Percentiles rank a stretch among this genome's conserved stretches.
phyloP scores from a whole-genome alignment of 1,140 invertebrate genomes.

The Megathymus violae region DNA sequence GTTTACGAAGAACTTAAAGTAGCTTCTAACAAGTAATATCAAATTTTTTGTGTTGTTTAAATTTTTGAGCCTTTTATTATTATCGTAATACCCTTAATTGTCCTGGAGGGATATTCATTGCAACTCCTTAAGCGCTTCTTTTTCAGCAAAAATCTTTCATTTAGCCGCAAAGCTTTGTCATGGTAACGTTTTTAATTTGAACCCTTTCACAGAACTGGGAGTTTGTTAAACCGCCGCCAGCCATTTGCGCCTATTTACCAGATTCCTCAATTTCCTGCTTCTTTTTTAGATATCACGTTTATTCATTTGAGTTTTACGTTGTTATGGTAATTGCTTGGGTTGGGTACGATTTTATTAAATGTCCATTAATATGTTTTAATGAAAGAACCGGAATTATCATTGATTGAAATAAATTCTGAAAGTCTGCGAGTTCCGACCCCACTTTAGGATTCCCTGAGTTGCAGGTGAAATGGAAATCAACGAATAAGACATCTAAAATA shows the following conservation, averaged over 20 bases:
- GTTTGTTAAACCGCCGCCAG: constrained; percentile 6
- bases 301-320: constrained; percentile 1
- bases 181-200: constrained; percentile 17
- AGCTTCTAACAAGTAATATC: too few species aligned
- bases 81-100: constrained; percentile 1
- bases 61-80: too few species aligned
- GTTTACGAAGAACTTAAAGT: too few species aligned
- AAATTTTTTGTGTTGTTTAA: too few species aligned
- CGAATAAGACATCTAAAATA: too few species aligned
- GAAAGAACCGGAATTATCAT: too few species aligned
- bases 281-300: constrained; percentile 6
- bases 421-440: too few species aligned
- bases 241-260: constrained; percentile 15
- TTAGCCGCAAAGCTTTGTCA: constrained; percentile 13
- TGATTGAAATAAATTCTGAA: too few species aligned
- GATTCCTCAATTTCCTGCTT: constrained; percentile 18
- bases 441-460: too few species aligned
- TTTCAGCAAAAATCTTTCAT: constrained; percentile 4
- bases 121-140: constrained; percentile 4
- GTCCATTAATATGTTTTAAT: too few species aligned
- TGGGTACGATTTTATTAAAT: constrained; percentile 3
- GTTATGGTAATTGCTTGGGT: neutral
- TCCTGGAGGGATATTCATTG: neutral
- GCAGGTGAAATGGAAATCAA: too few species aligned
- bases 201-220: constrained; percentile 10